These are phyloP conservation scores for Nephrocerus scutellatus DNA, from an alignment of 2,888 invertebrate species.

Conservation along the genomic window DNA sequence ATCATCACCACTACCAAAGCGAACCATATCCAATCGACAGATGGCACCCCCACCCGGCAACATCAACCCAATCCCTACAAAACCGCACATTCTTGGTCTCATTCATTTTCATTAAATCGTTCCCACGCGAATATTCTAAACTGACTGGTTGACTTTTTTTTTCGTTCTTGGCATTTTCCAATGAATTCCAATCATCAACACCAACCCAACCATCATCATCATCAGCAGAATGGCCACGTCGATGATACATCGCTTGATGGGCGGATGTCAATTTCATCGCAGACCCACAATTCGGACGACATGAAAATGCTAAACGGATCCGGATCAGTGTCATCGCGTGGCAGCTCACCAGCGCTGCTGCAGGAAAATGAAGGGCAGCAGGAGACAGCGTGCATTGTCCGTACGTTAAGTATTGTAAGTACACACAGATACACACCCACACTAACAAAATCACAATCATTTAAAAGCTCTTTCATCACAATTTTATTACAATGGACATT, in stretches of 20 bases:
- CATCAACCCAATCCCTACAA: too few relatives aligned
- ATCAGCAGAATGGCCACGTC: slow-evolving; percentile 36
- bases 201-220: too few relatives aligned
- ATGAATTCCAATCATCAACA: not conserved
- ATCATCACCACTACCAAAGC: too few relatives aligned
- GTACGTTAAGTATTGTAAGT: slow-evolving; percentile 45
- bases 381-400: slow-evolving; percentile 41
- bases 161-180: not conserved
- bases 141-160: slow-evolving; percentile 5
- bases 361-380: slow-evolving; percentile 34
- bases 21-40: too few relatives aligned
- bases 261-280: slow-evolving; percentile 37
- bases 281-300: slow-evolving; percentile 37
- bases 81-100: too few relatives aligned
- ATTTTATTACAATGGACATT: too few relatives aligned
- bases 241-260: slow-evolving; percentile 42
- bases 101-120: too few relatives aligned
- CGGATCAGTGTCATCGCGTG: slow-evolving; percentile 43
- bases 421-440: not conserved
- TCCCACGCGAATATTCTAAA: not conserved
- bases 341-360: slow-evolving; percentile 43
- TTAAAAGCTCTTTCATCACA: too few relatives aligned
- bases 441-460: not conserved
- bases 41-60: too few relatives aligned
- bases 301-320: slow-evolving; percentile 42